Evolutionary conservation across 2,888 invertebrate genomes (phyloP).

Genomic region (Cephus pygmeus): DNA sequence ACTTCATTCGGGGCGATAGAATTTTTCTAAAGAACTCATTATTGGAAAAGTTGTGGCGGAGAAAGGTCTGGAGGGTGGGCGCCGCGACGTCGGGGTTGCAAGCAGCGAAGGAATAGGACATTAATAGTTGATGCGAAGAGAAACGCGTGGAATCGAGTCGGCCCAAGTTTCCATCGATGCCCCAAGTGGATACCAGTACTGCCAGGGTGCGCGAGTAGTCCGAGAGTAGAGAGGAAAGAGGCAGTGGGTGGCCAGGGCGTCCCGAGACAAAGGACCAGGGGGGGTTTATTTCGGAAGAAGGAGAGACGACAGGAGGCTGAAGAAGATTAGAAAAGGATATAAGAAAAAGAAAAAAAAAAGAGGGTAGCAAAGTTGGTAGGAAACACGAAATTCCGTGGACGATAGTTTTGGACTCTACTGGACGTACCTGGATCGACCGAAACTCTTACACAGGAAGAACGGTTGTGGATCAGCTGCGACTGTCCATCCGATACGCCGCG

Average conservation of each 20-base stretch:
- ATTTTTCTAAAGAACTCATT: constrained; percentile 60
- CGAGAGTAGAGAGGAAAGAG: neutral
- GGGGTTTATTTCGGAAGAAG: no score
- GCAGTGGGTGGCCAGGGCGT: neutral
- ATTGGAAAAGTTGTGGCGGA: constrained; percentile 48
- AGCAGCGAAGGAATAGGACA: constrained; percentile 27
- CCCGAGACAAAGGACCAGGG: no score
- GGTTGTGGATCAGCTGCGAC: no score
- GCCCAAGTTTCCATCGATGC: constrained; percentile 44
- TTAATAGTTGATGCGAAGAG: constrained; percentile 55
- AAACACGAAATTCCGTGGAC: no score
- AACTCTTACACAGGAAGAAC: no score
- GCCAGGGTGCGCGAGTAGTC: neutral
- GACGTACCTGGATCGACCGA: no score
- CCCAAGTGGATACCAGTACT: no score
- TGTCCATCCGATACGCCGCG: no score
- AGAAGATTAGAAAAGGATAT: constrained; percentile 12
- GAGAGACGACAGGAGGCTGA: constrained; percentile 11
- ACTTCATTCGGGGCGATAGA: constrained; percentile 43
- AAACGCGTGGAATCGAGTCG: constrained; percentile 48
- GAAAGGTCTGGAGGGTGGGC: constrained; percentile 8
- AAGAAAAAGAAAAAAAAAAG: constrained; percentile 6
- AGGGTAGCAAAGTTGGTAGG: no score
- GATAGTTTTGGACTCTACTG: no score
- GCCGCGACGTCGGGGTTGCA: constrained; percentile 6